Evolutionary conservation across 2,113 vertebrate species (phyloP).

Genomic region (Herpetotheres cachinnans): DNA sequence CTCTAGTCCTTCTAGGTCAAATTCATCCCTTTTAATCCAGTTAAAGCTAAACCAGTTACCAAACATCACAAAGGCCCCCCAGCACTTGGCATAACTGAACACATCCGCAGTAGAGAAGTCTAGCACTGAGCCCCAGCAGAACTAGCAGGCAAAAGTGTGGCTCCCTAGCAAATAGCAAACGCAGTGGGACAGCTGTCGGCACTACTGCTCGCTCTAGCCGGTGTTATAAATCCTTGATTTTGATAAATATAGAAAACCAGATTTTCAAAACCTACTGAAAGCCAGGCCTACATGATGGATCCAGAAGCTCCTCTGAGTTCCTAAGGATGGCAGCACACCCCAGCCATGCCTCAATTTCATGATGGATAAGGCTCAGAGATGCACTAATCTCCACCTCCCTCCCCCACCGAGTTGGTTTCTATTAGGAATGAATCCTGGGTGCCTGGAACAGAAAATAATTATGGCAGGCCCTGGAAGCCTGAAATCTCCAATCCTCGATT

Average conservation of each 20-base stretch:
- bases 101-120: not conserved
- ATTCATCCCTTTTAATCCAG: not conserved
- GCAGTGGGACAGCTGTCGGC: not conserved
- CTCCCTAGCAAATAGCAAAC: fast-evolving
- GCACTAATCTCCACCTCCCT: not conserved
- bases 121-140: not conserved
- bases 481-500: not conserved
- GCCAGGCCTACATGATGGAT: not conserved
- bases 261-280: not conserved
- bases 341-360: not conserved
- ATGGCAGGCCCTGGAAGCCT: not conserved
- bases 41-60: not conserved
- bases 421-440: not conserved
- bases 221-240: not conserved
- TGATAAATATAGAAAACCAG: not conserved
- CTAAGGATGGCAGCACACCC: not conserved
- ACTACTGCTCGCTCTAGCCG: not conserved
- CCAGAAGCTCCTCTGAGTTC: not conserved
- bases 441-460: not conserved
- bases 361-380: not conserved
- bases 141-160: fast-evolving
- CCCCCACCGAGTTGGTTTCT: not conserved
- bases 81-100: not conserved
- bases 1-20: not conserved
- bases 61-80: not conserved